Evolutionary conservation across 2,113 vertebrate species (phyloP).

Genomic region (Monarcha castaneiventris): DNA sequence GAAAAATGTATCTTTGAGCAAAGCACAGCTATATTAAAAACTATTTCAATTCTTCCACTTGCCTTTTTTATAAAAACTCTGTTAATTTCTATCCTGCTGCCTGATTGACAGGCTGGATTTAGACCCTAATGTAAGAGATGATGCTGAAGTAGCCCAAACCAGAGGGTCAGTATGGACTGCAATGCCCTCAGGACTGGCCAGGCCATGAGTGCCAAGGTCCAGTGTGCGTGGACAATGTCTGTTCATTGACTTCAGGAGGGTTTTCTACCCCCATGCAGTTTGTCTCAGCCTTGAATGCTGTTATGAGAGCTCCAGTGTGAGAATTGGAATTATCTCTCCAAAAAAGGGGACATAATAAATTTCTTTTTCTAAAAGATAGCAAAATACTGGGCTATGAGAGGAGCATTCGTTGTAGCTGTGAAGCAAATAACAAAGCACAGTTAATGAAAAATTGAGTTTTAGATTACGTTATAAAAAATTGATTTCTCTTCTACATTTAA

Average conservation of each 20-base stretch:
- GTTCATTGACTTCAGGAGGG: not conserved
- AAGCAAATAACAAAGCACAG: not conserved
- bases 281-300: not conserved
- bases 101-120: not conserved
- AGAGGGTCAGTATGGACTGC: not conserved
- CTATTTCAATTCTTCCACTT: not conserved
- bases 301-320: not conserved
- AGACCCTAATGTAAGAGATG: not conserved
- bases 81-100: not conserved
- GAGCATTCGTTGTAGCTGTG: not conserved
- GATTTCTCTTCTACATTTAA: not conserved
- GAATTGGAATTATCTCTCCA: not conserved
- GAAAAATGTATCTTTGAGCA: not conserved
- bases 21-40: not conserved
- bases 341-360: not conserved
- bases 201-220: not conserved
- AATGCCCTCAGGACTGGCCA: not conserved
- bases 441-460: not conserved
- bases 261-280: rapidly evolving
- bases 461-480: not conserved
- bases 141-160: not conserved
- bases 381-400: not conserved
- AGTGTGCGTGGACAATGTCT: not conserved
- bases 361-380: not conserved
- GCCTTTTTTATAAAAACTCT: not conserved